Evolutionary conservation across 2,888 invertebrate genomes (phyloP).

Genomic region (Campoplex capitator): DNA sequence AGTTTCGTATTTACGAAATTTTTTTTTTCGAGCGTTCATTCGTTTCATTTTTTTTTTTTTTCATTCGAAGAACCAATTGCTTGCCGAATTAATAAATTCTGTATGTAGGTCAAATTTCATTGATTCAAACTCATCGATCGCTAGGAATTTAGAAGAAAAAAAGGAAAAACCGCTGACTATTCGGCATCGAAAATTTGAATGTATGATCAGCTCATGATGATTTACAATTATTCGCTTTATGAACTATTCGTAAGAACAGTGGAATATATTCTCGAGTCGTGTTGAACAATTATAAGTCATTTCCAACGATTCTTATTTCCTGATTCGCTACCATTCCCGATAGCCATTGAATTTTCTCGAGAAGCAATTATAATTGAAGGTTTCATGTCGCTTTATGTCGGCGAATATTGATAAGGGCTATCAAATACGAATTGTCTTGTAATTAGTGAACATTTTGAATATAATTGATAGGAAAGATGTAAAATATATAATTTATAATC

Average conservation of each 20-base stretch:
- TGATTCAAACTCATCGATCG: not conserved
- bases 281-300: not conserved
- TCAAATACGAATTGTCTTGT: not conserved
- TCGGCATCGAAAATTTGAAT: not conserved
- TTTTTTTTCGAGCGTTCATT: no score
- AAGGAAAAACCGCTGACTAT: not conserved
- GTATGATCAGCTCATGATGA: not conserved
- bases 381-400: not conserved
- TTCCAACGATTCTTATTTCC: not conserved
- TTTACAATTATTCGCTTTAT: not conserved
- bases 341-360: not conserved
- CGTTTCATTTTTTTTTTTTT: not conserved
- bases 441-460: not conserved
- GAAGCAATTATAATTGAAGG: not conserved
- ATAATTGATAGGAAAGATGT: not conserved
- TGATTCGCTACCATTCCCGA: not conserved
- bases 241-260: no score
- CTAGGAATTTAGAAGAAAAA: not conserved
- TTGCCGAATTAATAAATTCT: not conserved
- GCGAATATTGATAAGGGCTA: not conserved
- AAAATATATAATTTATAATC: not conserved
- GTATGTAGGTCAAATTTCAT: not conserved
- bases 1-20: no score
- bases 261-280: no score
- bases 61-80: not conserved